Conservation (phyloP, 2,113 vertebrate species). For the Chloropsis cyanopogon region DNA sequence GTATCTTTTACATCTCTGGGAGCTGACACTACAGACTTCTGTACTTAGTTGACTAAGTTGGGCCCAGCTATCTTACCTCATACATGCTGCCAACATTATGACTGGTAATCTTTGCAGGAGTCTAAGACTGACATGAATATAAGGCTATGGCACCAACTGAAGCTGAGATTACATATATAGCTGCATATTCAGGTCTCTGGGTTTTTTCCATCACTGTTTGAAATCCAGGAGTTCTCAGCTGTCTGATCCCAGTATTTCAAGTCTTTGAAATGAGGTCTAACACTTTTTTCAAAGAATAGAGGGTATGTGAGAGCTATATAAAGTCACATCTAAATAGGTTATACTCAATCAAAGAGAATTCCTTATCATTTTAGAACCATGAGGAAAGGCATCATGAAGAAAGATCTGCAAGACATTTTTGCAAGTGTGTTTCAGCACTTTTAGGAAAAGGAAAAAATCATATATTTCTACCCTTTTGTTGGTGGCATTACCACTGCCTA, state of each 20-base stretch:
- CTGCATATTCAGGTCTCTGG: background rate
- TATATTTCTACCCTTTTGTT: background rate
- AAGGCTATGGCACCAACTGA: background rate
- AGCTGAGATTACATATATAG: background rate
- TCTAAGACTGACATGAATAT: background rate
- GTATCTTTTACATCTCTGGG: background rate
- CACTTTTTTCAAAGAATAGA: background rate
- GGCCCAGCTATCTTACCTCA: background rate
- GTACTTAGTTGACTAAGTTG: background rate
- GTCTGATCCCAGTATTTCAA: background rate
- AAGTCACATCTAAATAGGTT: background rate
- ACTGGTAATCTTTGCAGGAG: background rate
- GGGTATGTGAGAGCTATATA: background rate
- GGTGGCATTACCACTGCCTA: background rate
- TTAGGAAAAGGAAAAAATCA: background rate
- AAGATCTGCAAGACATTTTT: background rate
- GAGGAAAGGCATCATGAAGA: background rate
- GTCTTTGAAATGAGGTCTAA: background rate
- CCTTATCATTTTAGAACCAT: background rate
- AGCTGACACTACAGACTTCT: background rate
- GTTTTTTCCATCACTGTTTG: background rate
- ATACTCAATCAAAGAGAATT: background rate
- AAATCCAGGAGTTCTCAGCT: background rate
- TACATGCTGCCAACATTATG: background rate
- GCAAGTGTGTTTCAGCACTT: background rate